Evolutionary conservation across 1,140 invertebrate species (phyloP), one percentile per base, ranked within the genome.

Genomic region (Drosophila equinoxialis): DNA sequence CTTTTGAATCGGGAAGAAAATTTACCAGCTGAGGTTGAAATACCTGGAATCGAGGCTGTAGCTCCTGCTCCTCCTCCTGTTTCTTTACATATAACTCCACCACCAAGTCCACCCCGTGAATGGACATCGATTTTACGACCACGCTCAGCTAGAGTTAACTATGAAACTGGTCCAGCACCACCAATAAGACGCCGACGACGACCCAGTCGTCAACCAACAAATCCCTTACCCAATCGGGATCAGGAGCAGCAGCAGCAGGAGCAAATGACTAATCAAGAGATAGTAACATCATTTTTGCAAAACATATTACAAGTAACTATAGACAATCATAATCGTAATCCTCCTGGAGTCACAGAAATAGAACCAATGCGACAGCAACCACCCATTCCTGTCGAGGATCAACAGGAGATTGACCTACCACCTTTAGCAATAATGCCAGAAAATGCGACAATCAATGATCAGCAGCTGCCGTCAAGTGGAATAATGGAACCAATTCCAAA

Each of bases 111-210:
- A 0, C 13, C 26, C 35, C 58, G 73, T 10, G 64, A 84, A 6
- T 84, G 81, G 81, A 0, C 3, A 3, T 54, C 11, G 0, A 60
- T 85, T 14, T 84, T 84, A 57, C 68, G 81, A 1, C 14, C 73
- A 13, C 81, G 81, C 0, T 13, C 57, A 1, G 2, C 14, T 11
- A 3, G 65, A 0, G 13, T 62, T 4, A 77, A 37, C 30, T 83
- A 83, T 33, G 3, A 13, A 37, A 37, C 10, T 13, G 11, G 11
- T 13, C 3, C 11, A n/a, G 37, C 10, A 37, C 35, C 35, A 11
- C 35, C 7, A 1, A 5, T 39, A 26, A 45, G 11, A 26, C 77
- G 62, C 45, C 51, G 13, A 7, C 3, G 10, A 37, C 54, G 61
- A 37, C 54, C 54, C 13, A 35, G 14, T 0, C 41, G 17, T 3